These are phyloP conservation scores for Plemyria rubiginata DNA, from an alignment of 2,888 invertebrate genomes.

Conservation along the genomic window DNA sequence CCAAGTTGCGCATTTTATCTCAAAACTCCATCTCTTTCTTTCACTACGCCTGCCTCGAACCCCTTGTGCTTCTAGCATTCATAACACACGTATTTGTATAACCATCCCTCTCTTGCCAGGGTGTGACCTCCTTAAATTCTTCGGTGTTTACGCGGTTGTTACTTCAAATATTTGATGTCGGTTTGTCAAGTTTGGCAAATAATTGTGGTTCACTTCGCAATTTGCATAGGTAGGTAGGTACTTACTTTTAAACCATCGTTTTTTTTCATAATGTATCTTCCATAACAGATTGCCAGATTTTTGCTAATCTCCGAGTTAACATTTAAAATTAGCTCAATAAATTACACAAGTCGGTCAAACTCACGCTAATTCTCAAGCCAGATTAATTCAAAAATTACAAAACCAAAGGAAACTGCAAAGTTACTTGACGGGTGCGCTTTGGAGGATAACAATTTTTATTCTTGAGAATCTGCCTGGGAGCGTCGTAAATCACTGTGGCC, in stretches of 20 bases:
- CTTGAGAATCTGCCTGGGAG: constrained; percentile 30
- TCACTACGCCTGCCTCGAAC: constrained; percentile 30
- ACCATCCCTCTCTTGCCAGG: constrained; percentile 37
- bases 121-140: constrained; percentile 39
- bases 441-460: constrained; percentile 35
- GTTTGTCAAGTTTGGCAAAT: constrained; percentile 40
- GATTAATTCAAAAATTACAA: constrained; percentile 36
- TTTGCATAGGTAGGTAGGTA: too few species aligned
- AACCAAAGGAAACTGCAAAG: constrained; percentile 29
- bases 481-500: constrained; percentile 40
- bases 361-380: constrained; percentile 18
- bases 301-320: constrained; percentile 9
- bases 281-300: not conserved
- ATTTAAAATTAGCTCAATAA: constrained; percentile 15
- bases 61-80: constrained; percentile 37
- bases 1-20: constrained; percentile 49
- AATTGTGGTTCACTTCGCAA: not conserved
- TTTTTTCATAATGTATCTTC: not conserved
- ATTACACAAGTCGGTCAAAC: constrained; percentile 20
- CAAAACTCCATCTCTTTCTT: constrained; percentile 45
- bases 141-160: constrained; percentile 40
- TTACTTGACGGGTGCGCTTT: constrained; percentile 36
- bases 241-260: not conserved
- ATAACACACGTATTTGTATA: constrained; percentile 39
- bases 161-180: constrained; percentile 46